A percentile compares a stretch with the other conserved stretches of the same genome.
Evolutionary conservation across 2,113 vertebrate species (phyloP).

Genomic region (Hippocampus guttulatus): DNA sequence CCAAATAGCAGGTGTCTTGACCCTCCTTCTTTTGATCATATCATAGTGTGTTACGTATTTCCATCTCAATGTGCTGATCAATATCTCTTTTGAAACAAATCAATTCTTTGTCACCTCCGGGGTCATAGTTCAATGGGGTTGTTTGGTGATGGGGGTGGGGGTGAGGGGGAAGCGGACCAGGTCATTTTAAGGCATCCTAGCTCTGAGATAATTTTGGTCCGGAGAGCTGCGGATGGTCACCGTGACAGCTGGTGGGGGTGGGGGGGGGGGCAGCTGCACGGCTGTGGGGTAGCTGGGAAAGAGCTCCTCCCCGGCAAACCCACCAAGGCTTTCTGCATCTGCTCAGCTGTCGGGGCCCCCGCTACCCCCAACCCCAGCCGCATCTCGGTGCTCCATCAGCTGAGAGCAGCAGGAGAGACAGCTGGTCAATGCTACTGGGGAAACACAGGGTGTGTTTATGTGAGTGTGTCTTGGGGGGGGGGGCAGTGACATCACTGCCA

Average conservation of each 20-base stretch:
- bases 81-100: background rate
- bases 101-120: background rate
- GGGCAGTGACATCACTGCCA: slow-evolving; percentile 47
- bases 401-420: slow-evolving; percentile 67
- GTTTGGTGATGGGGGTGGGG: background rate
- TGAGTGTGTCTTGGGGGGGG: slow-evolving; percentile 21
- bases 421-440: slow-evolving; percentile 59
- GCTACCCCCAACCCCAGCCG: slow-evolving; percentile 5
- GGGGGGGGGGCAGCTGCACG: slow-evolving; percentile 57
- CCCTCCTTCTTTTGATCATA: background rate
- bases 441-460: slow-evolving; percentile 37
- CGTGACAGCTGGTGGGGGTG: slow-evolving; percentile 64
- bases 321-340: slow-evolving; percentile 65
- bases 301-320: slow-evolving; percentile 40
- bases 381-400: slow-evolving; percentile 56
- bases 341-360: slow-evolving; percentile 57
- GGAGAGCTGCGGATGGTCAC: slow-evolving; percentile 15
- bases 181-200: slow-evolving; percentile 44
- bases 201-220: slow-evolving; percentile 35
- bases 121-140: slow-evolving; percentile 35
- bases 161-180: background rate
- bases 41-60: background rate
- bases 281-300: slow-evolving; percentile 69
- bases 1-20: background rate
- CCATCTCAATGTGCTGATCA: background rate